These are phyloP conservation scores for Heterochromis multidens DNA, from an alignment of 2,113 vertebrate genomes.

Conservation along the genomic window DNA sequence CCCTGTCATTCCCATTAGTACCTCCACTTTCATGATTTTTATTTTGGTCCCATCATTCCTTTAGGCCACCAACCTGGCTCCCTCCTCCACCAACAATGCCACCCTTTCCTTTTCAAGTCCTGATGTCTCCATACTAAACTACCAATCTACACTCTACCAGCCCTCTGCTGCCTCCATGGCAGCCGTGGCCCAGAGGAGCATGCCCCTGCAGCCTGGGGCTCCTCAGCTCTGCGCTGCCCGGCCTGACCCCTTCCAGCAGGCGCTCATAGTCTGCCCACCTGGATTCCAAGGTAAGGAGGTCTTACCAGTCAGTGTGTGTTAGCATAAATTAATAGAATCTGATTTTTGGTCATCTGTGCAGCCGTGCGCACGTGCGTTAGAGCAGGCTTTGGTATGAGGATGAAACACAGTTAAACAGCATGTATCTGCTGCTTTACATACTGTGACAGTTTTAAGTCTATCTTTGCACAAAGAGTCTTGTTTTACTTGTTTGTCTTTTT, in stretches of 20 bases:
- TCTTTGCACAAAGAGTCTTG: background rate
- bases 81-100: slow-evolving; percentile 95
- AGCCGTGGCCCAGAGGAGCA: slow-evolving; percentile 95
- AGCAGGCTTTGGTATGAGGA: background rate
- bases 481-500: background rate
- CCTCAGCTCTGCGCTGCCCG: slow-evolving; percentile 92
- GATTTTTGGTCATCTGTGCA: background rate
- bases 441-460: background rate
- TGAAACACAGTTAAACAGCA: background rate
- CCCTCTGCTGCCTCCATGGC: slow-evolving; percentile 96
- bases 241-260: slow-evolving; percentile 98
- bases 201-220: slow-evolving; percentile 91
- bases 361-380: too few species aligned
- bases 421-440: background rate
- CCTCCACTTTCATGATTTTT: slow-evolving; percentile 69
- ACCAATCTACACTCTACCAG: slow-evolving; percentile 98
- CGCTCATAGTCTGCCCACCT: slow-evolving; percentile 97
- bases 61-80: slow-evolving; percentile 92
- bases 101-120: slow-evolving; percentile 95
- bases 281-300: slow-evolving; percentile 92
- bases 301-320: background rate
- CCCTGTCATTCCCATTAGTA: slow-evolving; percentile 30
- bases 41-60: slow-evolving; percentile 86
- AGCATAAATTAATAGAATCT: background rate
- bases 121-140: slow-evolving; percentile 98